Percentiles rank a stretch among this genome's conserved stretches.
Conservation (phyloP, 2,113 vertebrate genomes). For the Mugil cephalus region DNA sequence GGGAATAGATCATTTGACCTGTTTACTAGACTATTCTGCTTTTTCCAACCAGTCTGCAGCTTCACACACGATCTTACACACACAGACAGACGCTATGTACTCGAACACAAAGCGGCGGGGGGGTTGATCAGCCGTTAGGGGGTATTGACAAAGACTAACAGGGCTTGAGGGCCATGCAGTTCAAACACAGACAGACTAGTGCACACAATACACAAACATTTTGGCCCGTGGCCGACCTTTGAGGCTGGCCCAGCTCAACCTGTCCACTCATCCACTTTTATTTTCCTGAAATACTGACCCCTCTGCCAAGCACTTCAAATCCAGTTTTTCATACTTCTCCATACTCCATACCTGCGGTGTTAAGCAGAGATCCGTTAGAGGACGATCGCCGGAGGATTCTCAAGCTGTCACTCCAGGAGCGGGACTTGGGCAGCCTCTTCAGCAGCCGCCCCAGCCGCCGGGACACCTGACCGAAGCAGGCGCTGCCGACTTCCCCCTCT, state of each 20-base stretch:
- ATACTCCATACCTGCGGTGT: slow-evolving; percentile 80
- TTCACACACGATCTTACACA: slow-evolving; percentile 29
- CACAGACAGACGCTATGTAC: slow-evolving; percentile 21
- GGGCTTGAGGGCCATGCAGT: slow-evolving; percentile 46
- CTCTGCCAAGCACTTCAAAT: background rate
- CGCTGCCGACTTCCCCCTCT: slow-evolving; percentile 64
- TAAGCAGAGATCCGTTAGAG: slow-evolving; percentile 82
- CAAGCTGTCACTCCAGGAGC: slow-evolving; percentile 84
- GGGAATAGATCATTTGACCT: slow-evolving; percentile 24
- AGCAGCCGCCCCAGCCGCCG: slow-evolving; percentile 88
- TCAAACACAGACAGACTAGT: slow-evolving; percentile 53
- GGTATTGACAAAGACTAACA: slow-evolving; percentile 56
- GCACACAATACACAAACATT: slow-evolving; percentile 66
- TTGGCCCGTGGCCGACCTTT: slow-evolving; percentile 43
- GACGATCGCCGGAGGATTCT: slow-evolving; percentile 80
- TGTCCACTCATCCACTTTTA: slow-evolving; percentile 63
- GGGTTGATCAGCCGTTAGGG: slow-evolving; percentile 32
- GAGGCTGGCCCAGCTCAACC: slow-evolving; percentile 47
- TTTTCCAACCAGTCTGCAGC: slow-evolving; percentile 29
- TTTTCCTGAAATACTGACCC: slow-evolving; percentile 14
- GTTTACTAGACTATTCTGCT: slow-evolving; percentile 45
- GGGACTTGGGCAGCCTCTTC: slow-evolving; percentile 88
- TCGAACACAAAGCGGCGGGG: slow-evolving; percentile 53
- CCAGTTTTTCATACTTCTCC: background rate
- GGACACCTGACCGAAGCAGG: slow-evolving; percentile 89